Percentiles rank a stretch among this genome's conserved stretches.
Conservation (phyloP, 1,140 invertebrate species). For the Lasioglossum baleicum region DNA sequence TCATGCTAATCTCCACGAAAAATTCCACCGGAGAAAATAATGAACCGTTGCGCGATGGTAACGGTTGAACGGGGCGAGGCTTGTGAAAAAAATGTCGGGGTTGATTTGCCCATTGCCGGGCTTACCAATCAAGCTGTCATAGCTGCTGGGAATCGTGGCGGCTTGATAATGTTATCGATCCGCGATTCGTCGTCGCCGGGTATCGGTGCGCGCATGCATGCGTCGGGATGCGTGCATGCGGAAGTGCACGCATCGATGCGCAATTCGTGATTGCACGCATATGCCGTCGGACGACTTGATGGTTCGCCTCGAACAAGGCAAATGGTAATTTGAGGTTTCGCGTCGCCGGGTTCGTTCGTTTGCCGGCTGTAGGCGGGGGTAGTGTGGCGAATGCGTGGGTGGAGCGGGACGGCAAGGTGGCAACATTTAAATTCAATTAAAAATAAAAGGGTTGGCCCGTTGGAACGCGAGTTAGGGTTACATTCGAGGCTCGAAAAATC, state of each 20-base stretch:
- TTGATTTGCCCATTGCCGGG: neutral
- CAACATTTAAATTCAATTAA: conserved; percentile 18
- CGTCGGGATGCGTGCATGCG: conserved; percentile 52
- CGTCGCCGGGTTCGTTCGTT: conserved; percentile 2
- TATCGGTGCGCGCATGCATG: conserved; percentile 42
- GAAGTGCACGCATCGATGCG: conserved; percentile 57
- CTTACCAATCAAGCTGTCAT: conserved; percentile 2
- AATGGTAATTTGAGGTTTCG: conserved; percentile 56
- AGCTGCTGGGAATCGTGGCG: neutral
- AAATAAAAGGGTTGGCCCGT: neutral
- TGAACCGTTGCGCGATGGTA: neutral
- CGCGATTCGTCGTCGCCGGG: conserved; percentile 50
- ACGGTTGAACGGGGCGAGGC: neutral
- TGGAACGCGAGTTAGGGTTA: neutral
- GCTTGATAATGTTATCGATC: conserved; percentile 49
- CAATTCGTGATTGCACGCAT: conserved; percentile 59
- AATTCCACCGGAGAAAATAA: neutral
- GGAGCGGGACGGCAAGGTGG: neutral
- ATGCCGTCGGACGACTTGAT: conserved; percentile 52
- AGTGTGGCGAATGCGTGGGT: too few relatives aligned
- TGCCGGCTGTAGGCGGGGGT: too few relatives aligned
- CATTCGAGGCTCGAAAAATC: neutral
- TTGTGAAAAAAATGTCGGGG: neutral
- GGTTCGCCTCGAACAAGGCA: conserved; percentile 49
- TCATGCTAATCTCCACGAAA: too few relatives aligned